phyloP scores from a whole-genome alignment of 2,888 invertebrate genomes.

The Drosophila niveifrons region DNA sequence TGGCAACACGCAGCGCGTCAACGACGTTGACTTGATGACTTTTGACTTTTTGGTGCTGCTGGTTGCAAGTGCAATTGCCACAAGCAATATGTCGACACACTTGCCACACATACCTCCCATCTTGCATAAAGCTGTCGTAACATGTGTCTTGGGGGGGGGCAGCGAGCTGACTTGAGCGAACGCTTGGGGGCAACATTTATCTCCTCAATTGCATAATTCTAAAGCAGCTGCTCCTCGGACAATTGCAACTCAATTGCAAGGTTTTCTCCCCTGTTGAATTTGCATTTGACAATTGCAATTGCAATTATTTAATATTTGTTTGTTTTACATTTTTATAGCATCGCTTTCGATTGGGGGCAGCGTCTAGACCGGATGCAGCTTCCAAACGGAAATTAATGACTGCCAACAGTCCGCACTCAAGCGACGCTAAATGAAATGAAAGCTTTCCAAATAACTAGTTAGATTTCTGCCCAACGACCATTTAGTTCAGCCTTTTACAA shows the following conservation, averaged over 20 bases:
- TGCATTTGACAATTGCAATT: background rate
- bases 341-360: slow-evolving; percentile 11
- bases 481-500: background rate
- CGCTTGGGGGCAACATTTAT: slow-evolving; percentile 38
- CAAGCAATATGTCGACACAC: slow-evolving; percentile 37
- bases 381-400: slow-evolving; percentile 52
- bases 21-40: slow-evolving; percentile 53
- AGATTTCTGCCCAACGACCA: background rate
- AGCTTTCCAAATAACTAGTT: slow-evolving; percentile 5
- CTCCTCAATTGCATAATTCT: slow-evolving; percentile 50
- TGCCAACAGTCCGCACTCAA: slow-evolving; percentile 14
- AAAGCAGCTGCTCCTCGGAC: slow-evolving; percentile 30
- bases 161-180: slow-evolving; percentile 24
- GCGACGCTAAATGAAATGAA: slow-evolving; percentile 10
- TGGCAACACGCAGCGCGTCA: slow-evolving; percentile 36
- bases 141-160: slow-evolving; percentile 38
- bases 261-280: slow-evolving; percentile 1
- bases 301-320: slow-evolving; percentile 11
- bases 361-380: slow-evolving; percentile 52
- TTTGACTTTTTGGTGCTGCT: slow-evolving; percentile 53
- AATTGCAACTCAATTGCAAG: slow-evolving; percentile 18
- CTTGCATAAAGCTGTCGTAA: slow-evolving; percentile 20
- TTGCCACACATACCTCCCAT: slow-evolving; percentile 5
- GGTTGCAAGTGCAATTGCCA: slow-evolving; percentile 50
- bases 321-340: slow-evolving; percentile 22